phyloP scores from a whole-genome alignment of 2,888 invertebrate species.

The Myopa tessellatipennis region DNA sequence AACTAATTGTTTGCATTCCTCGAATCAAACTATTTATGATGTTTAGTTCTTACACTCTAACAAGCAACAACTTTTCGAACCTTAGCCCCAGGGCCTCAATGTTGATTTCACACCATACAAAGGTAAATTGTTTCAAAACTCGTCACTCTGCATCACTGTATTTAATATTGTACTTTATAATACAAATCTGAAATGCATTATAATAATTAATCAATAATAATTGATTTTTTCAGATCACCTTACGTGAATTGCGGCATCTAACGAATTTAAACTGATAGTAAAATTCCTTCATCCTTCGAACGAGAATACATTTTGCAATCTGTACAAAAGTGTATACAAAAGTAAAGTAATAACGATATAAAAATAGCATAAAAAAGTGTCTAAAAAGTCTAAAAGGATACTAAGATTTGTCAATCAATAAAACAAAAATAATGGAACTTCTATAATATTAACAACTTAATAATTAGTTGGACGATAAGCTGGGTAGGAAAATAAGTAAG shows the following conservation, averaged over 20 bases:
- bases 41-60: slow-evolving; percentile 10
- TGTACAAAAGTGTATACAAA: too few relatives aligned
- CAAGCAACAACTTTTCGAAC: slow-evolving; percentile 12
- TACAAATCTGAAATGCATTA: background rate
- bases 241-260: slow-evolving; percentile 36
- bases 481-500: too few relatives aligned
- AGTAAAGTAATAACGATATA: too few relatives aligned
- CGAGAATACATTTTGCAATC: too few relatives aligned
- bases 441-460: too few relatives aligned
- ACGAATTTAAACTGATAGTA: slow-evolving; percentile 16
- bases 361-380: too few relatives aligned
- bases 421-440: too few relatives aligned
- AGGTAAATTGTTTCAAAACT: slow-evolving; percentile 37
- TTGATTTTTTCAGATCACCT: slow-evolving; percentile 36
- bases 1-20: slow-evolving; percentile 22
- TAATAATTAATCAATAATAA: background rate
- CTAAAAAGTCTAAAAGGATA: too few relatives aligned
- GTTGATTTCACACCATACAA: slow-evolving; percentile 8
- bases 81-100: slow-evolving; percentile 12
- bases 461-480: too few relatives aligned
- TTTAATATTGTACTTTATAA: background rate
- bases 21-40: slow-evolving; percentile 6
- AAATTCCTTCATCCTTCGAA: background rate
- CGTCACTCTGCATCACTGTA: background rate
- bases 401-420: too few relatives aligned